Evolutionary conservation across 2,113 vertebrate genomes (phyloP), one percentile per base, ranked within the genome.

Genomic region (Cygnus atratus): DNA sequence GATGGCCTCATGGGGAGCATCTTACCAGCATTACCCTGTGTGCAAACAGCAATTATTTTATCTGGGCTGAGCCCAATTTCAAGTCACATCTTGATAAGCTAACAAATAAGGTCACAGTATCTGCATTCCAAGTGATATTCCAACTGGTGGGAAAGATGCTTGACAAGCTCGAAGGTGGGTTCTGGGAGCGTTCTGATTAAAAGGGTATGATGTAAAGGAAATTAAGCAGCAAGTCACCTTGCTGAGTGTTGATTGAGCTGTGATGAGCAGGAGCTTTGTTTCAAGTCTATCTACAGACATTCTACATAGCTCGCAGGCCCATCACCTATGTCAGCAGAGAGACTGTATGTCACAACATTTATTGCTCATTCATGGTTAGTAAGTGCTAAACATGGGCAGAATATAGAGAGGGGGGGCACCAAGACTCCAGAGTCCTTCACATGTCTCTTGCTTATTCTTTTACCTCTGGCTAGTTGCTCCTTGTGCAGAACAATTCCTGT

Each of bases 361-460:
- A 25, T 39, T 62, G 44, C 18, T 76, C 25, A 13, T 35, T 90
- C 15, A 26, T 1, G 0, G 31, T 29, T 67, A 58, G 8, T 5
- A 50, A 43, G 19, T 28, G 39, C 29, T 81, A 70, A 90, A 87
- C 24, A 24, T 4, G 11, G 46, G 44, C 18, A 75, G 3, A 78
- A 84, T 0, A 58, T 5, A 10, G 14, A 43, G 1, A 80, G 11
- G 2, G 2, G 28, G 10, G 11, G 10, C 50, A 63, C 37, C 4
- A 20, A 76, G 37, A 68, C 0, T 5, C 73, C 58, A 7, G 11
- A 74, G 62, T 43, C 55, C n/a, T 72, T 87, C 66, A 74, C 44
- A 28, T 62, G 54, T 28, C 71, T 81, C 70, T 73, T 24, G 16
- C 20, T 67, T 9, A 24, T 31, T 65, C 58, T n/a, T 76, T 48